phyloP scores from a whole-genome alignment of 2,888 invertebrate genomes.

The Drosophila histrio region DNA sequence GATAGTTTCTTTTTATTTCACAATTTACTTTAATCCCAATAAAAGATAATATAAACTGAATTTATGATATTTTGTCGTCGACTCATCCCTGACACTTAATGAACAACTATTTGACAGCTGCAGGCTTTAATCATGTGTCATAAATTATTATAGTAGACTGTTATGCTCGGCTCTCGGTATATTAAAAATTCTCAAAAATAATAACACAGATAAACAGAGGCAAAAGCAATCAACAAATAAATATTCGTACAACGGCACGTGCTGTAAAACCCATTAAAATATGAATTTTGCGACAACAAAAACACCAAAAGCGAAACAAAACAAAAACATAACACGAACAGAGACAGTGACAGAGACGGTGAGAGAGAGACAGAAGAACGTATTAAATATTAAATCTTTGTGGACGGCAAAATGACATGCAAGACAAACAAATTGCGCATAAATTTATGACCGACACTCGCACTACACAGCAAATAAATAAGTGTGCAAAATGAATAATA shows the following conservation, averaged over 20 bases:
- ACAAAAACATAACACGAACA: not conserved
- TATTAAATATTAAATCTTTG: conserved; percentile 72
- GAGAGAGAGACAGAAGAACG: conserved; percentile 15
- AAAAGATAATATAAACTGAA: not conserved
- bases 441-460: conserved; percentile 61
- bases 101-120: conserved; percentile 50
- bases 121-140: conserved; percentile 38
- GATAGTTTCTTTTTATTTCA: not conserved
- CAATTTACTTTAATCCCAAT: not conserved
- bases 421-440: conserved; percentile 68
- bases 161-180: conserved; percentile 26
- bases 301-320: conserved; percentile 24
- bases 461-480: conserved; percentile 43
- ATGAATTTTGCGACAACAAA: conserved; percentile 42
- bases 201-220: conserved; percentile 30
- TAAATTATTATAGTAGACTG: conserved; percentile 50
- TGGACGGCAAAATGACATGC: conserved; percentile 70
- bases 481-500: conserved; percentile 39
- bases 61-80: not conserved
- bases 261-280: conserved; percentile 76
- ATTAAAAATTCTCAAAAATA: conserved; percentile 37
- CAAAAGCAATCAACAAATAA: conserved; percentile 55
- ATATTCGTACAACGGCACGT: conserved; percentile 59
- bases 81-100: conserved; percentile 21
- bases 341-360: not conserved